Evolutionary conservation across 1,140 invertebrate species (phyloP).

Genomic region (Lanistes nyassanus): DNA sequence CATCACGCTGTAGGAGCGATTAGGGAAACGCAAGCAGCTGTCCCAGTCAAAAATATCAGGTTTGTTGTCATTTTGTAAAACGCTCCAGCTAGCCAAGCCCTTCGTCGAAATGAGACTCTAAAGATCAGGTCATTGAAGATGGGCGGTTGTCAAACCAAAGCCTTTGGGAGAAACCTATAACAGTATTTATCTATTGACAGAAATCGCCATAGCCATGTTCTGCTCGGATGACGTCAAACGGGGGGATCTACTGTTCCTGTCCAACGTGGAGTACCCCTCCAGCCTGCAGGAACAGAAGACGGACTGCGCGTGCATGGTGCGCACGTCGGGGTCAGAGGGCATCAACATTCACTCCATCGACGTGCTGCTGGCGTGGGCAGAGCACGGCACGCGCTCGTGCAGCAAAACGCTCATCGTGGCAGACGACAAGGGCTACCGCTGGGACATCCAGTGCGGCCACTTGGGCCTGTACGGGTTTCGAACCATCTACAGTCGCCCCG

Average conservation of each 20-base stretch:
- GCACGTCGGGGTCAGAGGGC: slow-evolving; percentile 28
- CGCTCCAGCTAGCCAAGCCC: too few relatives aligned
- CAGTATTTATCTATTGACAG: too few relatives aligned
- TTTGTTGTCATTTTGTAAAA: too few relatives aligned
- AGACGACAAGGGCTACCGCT: slow-evolving; percentile 16
- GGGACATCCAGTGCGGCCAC: slow-evolving; percentile 41
- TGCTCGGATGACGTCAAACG: slow-evolving; percentile 41
- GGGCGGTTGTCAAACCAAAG: too few relatives aligned
- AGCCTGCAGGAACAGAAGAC: slow-evolving; percentile 24
- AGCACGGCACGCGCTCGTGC: slow-evolving; percentile 26
- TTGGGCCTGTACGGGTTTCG: slow-evolving; percentile 48
- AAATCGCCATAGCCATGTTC: slow-evolving; percentile 40
- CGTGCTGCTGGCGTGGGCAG: slow-evolving; percentile 40
- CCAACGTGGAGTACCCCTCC: slow-evolving; percentile 47
- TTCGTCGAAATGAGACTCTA: too few relatives aligned
- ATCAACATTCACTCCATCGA: slow-evolving; percentile 49
- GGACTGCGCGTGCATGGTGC: slow-evolving; percentile 42
- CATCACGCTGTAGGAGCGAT: too few relatives aligned
- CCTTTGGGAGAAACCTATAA: too few relatives aligned
- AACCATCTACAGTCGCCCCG: slow-evolving; percentile 42
- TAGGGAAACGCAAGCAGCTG: too few relatives aligned
- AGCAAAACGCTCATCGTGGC: background rate
- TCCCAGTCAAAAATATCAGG: too few relatives aligned
- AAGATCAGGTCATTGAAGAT: too few relatives aligned
- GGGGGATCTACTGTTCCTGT: slow-evolving; percentile 44